Conservation (phyloP, 2,888 invertebrate genomes). For the Lithosia quadra region DNA sequence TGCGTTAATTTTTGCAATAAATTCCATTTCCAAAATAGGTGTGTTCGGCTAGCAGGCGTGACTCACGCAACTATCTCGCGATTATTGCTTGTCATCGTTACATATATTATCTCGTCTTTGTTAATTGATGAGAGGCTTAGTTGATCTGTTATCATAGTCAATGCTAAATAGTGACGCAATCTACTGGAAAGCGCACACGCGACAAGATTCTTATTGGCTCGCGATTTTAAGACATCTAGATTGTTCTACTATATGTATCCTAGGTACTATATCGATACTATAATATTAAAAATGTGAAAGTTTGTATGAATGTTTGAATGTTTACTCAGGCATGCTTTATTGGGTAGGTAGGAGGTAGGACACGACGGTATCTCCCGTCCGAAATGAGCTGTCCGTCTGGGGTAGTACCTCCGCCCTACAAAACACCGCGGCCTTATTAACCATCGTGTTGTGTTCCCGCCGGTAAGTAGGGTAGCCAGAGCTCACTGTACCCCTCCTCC, state of each 20-base stretch:
- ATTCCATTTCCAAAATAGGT: neutral
- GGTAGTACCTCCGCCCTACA: too few relatives aligned
- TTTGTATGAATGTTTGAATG: too few relatives aligned
- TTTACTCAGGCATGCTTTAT: too few relatives aligned
- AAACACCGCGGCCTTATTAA: too few relatives aligned
- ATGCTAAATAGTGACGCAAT: neutral
- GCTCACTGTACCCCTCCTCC: too few relatives aligned
- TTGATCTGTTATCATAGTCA: neutral
- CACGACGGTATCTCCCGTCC: too few relatives aligned
- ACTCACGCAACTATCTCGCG: neutral
- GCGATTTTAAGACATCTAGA: neutral
- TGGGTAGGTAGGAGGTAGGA: too few relatives aligned
- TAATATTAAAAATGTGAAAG: too few relatives aligned
- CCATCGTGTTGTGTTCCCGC: too few relatives aligned
- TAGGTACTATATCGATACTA: too few relatives aligned
- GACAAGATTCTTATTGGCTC: neutral
- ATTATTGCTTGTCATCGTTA: neutral
- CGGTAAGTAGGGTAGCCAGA: too few relatives aligned
- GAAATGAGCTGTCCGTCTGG: too few relatives aligned
- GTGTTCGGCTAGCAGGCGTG: neutral
- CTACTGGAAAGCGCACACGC: neutral
- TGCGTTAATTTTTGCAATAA: neutral
- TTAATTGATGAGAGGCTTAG: neutral
- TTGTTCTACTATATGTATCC: neutral
- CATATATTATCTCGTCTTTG: neutral